phyloP scores from a whole-genome alignment of 2,888 invertebrate genomes.

The Hydrotaea cyrtoneurina region DNA sequence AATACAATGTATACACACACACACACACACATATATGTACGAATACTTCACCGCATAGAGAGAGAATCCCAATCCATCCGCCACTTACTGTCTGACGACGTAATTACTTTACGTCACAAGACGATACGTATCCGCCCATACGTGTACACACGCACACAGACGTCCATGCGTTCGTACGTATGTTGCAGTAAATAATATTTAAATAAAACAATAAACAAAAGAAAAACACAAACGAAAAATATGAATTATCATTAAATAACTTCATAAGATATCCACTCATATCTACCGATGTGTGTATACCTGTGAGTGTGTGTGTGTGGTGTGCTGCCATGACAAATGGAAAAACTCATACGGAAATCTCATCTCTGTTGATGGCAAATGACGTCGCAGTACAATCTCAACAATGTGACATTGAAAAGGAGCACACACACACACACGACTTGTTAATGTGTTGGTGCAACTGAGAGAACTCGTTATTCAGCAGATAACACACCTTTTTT shows the following conservation, averaged over 20 bases:
- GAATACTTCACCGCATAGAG: background rate
- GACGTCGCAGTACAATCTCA: background rate
- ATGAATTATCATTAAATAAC: background rate
- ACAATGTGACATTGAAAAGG: slow-evolving; percentile 7
- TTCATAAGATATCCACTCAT: background rate
- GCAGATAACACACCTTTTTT: too few species aligned
- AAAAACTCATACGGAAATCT: background rate
- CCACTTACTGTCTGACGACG: slow-evolving; percentile 25
- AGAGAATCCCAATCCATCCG: slow-evolving; percentile 3
- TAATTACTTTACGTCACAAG: slow-evolving; percentile 46
- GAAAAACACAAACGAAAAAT: background rate
- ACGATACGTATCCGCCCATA: slow-evolving; percentile 19
- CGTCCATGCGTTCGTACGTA: background rate
- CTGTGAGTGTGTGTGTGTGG: background rate
- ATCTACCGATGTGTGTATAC: background rate
- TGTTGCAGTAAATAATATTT: slow-evolving; percentile 6
- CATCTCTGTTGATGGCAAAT: background rate
- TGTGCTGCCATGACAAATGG: background rate
- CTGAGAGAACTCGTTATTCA: too few species aligned
- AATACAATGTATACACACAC: too few species aligned
- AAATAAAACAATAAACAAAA: background rate
- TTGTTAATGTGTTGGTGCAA: too few species aligned
- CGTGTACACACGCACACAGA: background rate
- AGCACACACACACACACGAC: background rate
- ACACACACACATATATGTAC: background rate